A percentile compares a stretch with the other conserved stretches of the same genome.
phyloP scores from a whole-genome alignment of 2,113 vertebrate species.

The Hyperoodon ampullatus region DNA sequence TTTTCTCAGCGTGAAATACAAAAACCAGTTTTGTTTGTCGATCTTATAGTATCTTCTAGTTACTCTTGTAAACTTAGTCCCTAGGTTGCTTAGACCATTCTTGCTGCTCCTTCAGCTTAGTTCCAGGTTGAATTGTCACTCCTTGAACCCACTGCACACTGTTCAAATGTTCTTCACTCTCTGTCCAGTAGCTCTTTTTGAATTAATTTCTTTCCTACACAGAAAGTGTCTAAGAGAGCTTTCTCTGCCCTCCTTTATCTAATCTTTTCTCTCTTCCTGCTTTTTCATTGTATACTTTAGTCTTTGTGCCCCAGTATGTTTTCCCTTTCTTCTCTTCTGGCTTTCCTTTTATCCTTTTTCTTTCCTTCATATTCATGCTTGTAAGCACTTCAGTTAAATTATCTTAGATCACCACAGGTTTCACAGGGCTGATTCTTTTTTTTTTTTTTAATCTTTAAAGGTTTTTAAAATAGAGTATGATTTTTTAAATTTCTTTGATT shows the following conservation, averaged over 20 bases:
- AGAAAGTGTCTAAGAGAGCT: not conserved
- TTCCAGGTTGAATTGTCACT: constrained; percentile 32
- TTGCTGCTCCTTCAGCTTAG: not conserved
- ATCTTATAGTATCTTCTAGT: not conserved
- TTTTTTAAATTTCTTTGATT: not conserved
- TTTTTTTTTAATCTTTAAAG: not conserved
- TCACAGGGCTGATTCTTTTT: not conserved
- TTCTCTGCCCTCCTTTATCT: not conserved
- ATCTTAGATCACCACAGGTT: not conserved
- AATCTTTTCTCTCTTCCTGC: constrained; percentile 1
- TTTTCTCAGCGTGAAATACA: not conserved
- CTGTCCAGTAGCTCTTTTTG: not conserved
- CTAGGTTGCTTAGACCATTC: not conserved
- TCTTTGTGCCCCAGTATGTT: not conserved
- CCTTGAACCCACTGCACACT: not conserved
- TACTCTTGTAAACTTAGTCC: not conserved
- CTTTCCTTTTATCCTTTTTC: not conserved
- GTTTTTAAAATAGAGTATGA: not conserved
- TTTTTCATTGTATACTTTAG: constrained; percentile 16
- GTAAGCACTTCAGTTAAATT: not conserved
- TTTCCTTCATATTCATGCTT: constrained; percentile 1
- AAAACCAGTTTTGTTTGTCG: not conserved
- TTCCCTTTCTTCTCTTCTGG: not conserved
- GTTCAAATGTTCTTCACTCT: constrained; percentile 33
- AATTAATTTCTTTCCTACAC: not conserved